phyloP scores from a whole-genome alignment of 2,113 vertebrate species.

The Chrysochloris asiatica region DNA sequence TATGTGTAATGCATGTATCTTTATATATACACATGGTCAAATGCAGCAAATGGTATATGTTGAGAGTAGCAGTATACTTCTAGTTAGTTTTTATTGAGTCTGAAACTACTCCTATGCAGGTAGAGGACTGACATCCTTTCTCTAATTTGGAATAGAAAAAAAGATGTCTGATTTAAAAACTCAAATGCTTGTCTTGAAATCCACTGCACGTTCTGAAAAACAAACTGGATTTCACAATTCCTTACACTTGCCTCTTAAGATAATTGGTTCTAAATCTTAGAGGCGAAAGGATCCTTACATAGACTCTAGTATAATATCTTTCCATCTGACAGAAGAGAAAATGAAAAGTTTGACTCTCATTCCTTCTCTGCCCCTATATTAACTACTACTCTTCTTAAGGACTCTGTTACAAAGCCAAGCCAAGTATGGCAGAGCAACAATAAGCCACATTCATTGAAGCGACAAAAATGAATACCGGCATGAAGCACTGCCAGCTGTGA shows the following conservation, averaged over 20 bases:
- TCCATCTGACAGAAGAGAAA: background rate
- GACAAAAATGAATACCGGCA: background rate
- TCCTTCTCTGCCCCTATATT: background rate
- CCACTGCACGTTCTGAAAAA: constrained; percentile 36
- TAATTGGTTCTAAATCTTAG: constrained; percentile 6
- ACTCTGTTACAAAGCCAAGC: background rate
- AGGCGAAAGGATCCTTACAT: constrained; percentile 21
- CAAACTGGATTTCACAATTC: constrained; percentile 25
- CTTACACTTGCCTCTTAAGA: background rate
- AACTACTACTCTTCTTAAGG: background rate
- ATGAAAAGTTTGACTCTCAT: background rate
- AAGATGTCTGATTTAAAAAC: background rate
- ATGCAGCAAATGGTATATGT: background rate
- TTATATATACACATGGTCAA: background rate
- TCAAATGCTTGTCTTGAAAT: background rate
- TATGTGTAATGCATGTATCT: background rate
- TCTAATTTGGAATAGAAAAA: constrained; percentile 39
- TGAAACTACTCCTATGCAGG: background rate
- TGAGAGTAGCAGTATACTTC: background rate
- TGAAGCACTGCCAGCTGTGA: constrained; percentile 2
- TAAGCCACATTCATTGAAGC: background rate
- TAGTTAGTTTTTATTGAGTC: too few species aligned
- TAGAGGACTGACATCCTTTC: background rate
- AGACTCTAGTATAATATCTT: background rate
- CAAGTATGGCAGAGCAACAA: background rate